phyloP scores from a whole-genome alignment of 2,888 invertebrate genomes.

The Chloromyia formosa region DNA sequence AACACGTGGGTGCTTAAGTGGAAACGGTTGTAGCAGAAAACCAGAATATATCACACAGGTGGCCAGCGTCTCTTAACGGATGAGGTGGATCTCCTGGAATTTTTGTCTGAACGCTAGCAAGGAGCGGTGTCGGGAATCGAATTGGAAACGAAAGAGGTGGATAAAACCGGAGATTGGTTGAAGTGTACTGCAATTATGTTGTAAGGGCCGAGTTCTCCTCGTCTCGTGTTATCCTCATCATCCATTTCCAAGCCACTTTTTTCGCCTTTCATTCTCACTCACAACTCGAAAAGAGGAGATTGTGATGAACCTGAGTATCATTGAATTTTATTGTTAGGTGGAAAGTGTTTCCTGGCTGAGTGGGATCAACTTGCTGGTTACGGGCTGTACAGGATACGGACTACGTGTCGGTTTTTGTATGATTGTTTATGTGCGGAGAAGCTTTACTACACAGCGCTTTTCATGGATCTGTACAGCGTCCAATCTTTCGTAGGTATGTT shows the following conservation, averaged over 20 bases:
- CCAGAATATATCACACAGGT: constrained; percentile 18
- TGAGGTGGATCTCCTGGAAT: constrained; percentile 18
- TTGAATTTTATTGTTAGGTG: constrained; percentile 19
- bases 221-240: constrained; percentile 23
- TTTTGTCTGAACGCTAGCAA: background rate
- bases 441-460: background rate
- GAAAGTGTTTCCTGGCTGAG: constrained; percentile 22
- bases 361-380: constrained; percentile 1
- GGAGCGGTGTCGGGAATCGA: background rate
- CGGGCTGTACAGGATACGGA: background rate
- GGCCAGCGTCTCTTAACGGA: constrained; percentile 13
- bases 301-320: constrained; percentile 28
- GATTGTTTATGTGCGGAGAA: background rate
- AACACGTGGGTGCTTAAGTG: constrained; percentile 39
- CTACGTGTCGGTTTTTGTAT: no score
- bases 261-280: background rate
- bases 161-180: constrained; percentile 15
- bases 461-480: background rate
- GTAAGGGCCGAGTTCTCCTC: constrained; percentile 11
- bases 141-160: background rate
- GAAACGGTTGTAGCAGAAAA: constrained; percentile 3
- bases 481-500: constrained; percentile 11
- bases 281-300: constrained; percentile 1
- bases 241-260: background rate
- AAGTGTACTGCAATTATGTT: constrained; percentile 36